Base-by-base conservation (phyloP, 2,888 invertebrate species). In the Silvanus unidentatus region DNA sequence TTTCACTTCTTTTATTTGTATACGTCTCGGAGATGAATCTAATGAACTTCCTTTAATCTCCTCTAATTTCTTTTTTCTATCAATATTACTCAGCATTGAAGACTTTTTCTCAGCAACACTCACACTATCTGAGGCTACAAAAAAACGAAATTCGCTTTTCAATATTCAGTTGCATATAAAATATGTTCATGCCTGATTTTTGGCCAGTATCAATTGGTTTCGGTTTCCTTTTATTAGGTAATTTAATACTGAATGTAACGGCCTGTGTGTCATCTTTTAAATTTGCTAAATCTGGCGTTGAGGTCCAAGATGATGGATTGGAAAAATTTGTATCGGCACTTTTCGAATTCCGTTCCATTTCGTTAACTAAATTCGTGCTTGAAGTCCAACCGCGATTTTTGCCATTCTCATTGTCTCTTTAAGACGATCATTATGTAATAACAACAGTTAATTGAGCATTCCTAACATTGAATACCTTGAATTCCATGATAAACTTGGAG, bases 211-310 rank as follows among this genome's bases (percentile, higher is more conserved):
- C 79, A 50, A 81, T 71, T 39, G 81, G 79, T 39, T 81, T 80
- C 52, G 77, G 76, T 58, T 81, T 77, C 53, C 83, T 75, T 61
- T 77, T n/a, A n/a, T n/a, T 77, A 40, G 86, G 86, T 59, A 86
- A 72, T 55, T 80, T 82, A 49, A 87, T 72, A 68, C 80, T 85
- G 57, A 86, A 73, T 39, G 70, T 70, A 57, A 83, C 77, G 40
- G 84, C 78, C 58, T 78, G 80, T 47, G 80, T 75, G 59, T 77
- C 76, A 54, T 79, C 79, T 58, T 72, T 68, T 62, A 76, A 72
- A 54, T 81, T 80, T 50, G 82, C 84, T 66, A 89, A 75, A 73
- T 89, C 88, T 58, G 88, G 86, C 55, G 88, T 86, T 54, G 89
- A 90, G 63, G 85, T 86, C 89, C 89, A 90, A 57, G 86, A 82